A percentile compares a stretch with the other conserved stretches of the same genome.
These are phyloP conservation scores for Telmatherina bonti DNA, from an alignment of 2,797 vertebrate species.

Conservation along the genomic window DNA sequence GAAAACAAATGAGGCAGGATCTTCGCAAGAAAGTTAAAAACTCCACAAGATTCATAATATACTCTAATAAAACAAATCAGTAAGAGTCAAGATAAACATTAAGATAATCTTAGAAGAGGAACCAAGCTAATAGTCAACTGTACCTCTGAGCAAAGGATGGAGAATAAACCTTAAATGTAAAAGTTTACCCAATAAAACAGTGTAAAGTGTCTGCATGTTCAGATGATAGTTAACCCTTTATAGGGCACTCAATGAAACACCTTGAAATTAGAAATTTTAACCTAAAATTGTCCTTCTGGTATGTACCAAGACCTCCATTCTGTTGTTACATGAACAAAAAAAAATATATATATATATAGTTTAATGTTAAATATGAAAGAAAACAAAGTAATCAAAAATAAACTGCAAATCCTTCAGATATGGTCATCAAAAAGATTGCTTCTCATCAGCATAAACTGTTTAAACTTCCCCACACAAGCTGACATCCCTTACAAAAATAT, in stretches of 20 bases:
- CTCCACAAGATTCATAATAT: background rate
- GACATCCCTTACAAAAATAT: constrained; percentile 10
- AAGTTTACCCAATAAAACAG: background rate
- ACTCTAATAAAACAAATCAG: background rate
- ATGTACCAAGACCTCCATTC: too few relatives aligned
- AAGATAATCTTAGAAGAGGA: background rate
- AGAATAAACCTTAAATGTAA: constrained; percentile 1
- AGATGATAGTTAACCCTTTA: constrained; percentile 1
- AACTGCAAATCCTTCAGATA: constrained; percentile 7
- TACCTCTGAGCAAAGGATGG: background rate
- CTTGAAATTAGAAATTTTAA: too few relatives aligned
- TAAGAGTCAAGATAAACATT: background rate
- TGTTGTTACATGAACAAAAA: too few relatives aligned
- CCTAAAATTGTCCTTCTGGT: too few relatives aligned
- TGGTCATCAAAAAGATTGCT: constrained; percentile 1
- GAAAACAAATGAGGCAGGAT: too few relatives aligned
- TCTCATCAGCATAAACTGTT: background rate
- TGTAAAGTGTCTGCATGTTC: background rate
- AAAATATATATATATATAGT: too few relatives aligned
- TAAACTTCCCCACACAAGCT: background rate
- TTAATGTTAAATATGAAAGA: too few relatives aligned
- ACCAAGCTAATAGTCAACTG: background rate
- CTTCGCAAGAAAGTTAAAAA: too few relatives aligned
- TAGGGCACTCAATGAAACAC: too few relatives aligned
- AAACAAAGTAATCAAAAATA: too few relatives aligned